Conservation (phyloP, 2,888 invertebrate species). For the Agapostemon virescens region DNA sequence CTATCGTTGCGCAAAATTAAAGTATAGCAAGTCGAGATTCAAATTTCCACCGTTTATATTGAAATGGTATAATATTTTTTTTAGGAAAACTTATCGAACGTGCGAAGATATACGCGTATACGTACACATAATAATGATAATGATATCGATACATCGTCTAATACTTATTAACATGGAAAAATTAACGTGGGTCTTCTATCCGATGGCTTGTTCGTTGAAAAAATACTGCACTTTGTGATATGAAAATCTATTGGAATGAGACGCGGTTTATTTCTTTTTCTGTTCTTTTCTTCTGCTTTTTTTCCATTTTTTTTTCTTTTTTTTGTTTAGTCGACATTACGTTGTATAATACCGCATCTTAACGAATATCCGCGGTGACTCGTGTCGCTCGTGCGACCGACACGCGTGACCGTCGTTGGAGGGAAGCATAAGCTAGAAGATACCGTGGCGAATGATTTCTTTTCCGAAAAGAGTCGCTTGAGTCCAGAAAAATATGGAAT, state of each 20-base stretch:
- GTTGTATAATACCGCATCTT: conserved; percentile 31
- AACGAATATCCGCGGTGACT: background rate
- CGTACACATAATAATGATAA: conserved; percentile 39
- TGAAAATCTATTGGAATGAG: conserved; percentile 57
- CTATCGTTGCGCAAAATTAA: conserved; percentile 28
- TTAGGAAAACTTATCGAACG: conserved; percentile 25
- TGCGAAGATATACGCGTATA: conserved; percentile 38
- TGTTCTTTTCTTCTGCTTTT: conserved; percentile 12
- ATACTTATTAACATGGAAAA: conserved; percentile 57
- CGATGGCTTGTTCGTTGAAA: conserved; percentile 66
- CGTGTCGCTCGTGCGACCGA: background rate
- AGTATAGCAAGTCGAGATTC: conserved; percentile 18
- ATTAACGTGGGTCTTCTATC: conserved; percentile 47
- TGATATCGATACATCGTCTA: conserved; percentile 57
- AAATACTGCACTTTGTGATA: conserved; percentile 71
- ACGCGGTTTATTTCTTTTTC: conserved; percentile 36
- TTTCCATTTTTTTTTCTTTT: background rate
- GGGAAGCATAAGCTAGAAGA: conserved; percentile 56
- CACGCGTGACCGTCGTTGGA: conserved; percentile 5
- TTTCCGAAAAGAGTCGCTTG: conserved; percentile 29
- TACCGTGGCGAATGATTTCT: conserved; percentile 36
- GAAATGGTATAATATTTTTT: conserved; percentile 26
- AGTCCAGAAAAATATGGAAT: conserved; percentile 66
- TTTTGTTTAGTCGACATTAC: conserved; percentile 25
- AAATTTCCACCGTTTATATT: conserved; percentile 15